phyloP scores from a whole-genome alignment of 1,140 invertebrate species.

The Lepidurus apus region DNA sequence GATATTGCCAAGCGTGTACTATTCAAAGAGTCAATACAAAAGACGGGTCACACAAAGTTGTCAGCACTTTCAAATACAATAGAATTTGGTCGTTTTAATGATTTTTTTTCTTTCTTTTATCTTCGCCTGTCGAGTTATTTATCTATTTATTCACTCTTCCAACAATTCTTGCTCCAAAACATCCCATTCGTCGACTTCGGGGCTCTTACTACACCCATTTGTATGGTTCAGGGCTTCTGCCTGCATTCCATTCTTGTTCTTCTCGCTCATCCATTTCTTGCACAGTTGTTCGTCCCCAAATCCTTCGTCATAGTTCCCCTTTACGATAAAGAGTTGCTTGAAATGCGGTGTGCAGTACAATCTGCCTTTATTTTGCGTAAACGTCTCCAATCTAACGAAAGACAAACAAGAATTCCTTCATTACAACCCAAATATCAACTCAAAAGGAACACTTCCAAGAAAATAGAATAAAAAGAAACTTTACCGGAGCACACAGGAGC shows the following conservation, averaged over 20 bases:
- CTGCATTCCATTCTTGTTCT: neutral
- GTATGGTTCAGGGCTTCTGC: conserved; percentile 23
- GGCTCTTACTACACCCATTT: conserved; percentile 23
- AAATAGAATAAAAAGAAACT: conserved; percentile 34
- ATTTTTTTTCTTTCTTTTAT: neutral
- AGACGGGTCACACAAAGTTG: neutral
- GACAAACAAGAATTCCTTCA: conserved; percentile 32
- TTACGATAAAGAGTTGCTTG: conserved; percentile 73
- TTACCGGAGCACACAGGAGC: conserved; percentile 68
- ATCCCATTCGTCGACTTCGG: conserved; percentile 3
- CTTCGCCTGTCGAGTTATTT: neutral
- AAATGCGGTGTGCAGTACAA: conserved; percentile 74
- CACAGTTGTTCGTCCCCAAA: conserved; percentile 54
- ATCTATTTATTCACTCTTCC: conserved; percentile 28
- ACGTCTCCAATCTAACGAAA: conserved; percentile 64
- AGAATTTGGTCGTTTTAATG: conserved; percentile 12
- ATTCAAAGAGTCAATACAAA: neutral
- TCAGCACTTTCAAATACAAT: conserved; percentile 3
- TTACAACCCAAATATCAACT: conserved; percentile 20
- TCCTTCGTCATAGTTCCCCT: conserved; percentile 78
- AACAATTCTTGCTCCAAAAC: conserved; percentile 24
- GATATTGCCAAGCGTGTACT: conserved; percentile 17
- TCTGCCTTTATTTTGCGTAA: conserved; percentile 65
- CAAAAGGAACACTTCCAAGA: conserved; percentile 34
- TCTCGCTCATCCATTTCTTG: conserved; percentile 44